Conservation (phyloP, 1,140 invertebrate genomes). For the Panagrolaimus sp. region DNA sequence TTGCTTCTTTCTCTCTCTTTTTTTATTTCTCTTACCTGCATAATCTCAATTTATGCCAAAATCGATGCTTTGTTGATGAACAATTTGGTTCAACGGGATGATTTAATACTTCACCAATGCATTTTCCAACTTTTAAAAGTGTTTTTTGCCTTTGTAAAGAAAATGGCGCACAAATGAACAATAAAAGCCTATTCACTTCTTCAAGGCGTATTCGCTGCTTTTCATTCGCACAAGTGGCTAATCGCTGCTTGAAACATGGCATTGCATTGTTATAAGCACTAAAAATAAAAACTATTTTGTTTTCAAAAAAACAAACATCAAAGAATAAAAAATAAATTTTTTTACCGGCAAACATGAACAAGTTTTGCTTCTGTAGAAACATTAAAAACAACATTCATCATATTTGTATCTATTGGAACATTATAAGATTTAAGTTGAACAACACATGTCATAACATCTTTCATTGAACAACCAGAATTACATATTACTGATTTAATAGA, state of each 20-base stretch:
- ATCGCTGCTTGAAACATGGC: conserved; percentile 13
- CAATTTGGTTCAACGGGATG: conserved; percentile 3
- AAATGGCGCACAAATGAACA: conserved; percentile 15
- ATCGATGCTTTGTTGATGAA: conserved; percentile 1
- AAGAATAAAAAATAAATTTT: not conserved
- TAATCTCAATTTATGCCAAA: conserved; percentile 12
- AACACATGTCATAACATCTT: conserved; percentile 18
- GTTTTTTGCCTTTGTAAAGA: conserved; percentile 15
- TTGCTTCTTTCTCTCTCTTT: too few species aligned
- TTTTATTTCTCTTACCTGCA: conserved; percentile 7
- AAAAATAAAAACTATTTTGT: not conserved
- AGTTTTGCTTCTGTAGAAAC: conserved; percentile 19
- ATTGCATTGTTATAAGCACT: conserved; percentile 16
- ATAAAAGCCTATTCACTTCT: conserved; percentile 12
- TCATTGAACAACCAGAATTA: conserved; percentile 12
- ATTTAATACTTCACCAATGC: conserved; percentile 12
- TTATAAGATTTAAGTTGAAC: conserved; percentile 18
- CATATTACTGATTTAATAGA: too few species aligned
- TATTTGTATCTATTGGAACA: conserved; percentile 16
- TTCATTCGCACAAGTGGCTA: conserved; percentile 14
- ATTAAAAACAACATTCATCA: conserved; percentile 22
- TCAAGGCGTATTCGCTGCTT: not conserved
- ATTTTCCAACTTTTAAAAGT: conserved; percentile 9
- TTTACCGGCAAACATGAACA: conserved; percentile 15
- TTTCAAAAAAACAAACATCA: not conserved